Evolutionary conservation across 2,113 vertebrate genomes (phyloP).

Genomic region (Hepsetus odoe): DNA sequence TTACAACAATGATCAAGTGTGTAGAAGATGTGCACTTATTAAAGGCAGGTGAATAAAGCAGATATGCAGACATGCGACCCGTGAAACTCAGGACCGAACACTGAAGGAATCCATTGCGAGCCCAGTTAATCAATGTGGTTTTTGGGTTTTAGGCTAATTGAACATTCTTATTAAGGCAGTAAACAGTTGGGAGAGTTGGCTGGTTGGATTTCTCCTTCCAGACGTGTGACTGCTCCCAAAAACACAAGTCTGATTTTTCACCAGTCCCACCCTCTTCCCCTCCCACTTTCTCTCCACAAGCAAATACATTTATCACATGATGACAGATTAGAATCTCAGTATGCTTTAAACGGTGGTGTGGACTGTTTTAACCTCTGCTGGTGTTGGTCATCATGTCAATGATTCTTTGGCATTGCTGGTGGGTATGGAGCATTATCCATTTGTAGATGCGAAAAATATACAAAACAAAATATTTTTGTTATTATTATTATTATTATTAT

Average conservation of each 20-base stretch:
- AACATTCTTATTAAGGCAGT: conserved; percentile 80
- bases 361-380: conserved; percentile 75
- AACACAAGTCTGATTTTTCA: neutral
- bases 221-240: neutral
- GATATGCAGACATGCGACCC: neutral
- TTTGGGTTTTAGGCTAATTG: conserved; percentile 79
- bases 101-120: neutral
- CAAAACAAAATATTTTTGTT: too few relatives aligned
- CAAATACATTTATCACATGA: conserved; percentile 81
- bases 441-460: neutral
- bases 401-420: neutral
- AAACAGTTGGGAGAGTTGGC: conserved; percentile 70
- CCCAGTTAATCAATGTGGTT: neutral
- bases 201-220: neutral
- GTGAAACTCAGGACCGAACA: neutral
- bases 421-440: neutral
- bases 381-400: conserved; percentile 23
- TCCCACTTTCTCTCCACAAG: conserved; percentile 74
- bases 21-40: too few relatives aligned
- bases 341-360: conserved; percentile 76
- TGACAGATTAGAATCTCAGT: conserved; percentile 79
- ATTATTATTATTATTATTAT: too few relatives aligned
- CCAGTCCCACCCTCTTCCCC: neutral
- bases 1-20: too few relatives aligned
- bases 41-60: neutral